Conservation (phyloP, 2,113 vertebrate species). For the Spea bombifrons region DNA sequence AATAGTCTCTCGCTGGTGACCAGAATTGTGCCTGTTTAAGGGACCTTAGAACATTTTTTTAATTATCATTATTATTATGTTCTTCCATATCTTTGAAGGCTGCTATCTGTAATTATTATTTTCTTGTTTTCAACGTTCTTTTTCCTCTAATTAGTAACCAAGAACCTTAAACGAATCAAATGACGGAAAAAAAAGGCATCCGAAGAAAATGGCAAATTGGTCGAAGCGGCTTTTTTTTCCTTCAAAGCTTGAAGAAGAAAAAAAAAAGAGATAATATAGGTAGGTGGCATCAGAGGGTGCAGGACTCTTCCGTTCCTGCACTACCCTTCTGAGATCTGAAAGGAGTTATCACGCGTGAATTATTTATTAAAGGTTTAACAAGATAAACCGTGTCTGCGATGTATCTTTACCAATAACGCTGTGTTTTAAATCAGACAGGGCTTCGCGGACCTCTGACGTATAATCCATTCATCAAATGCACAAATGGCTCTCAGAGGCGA, state of each 20-base stretch:
- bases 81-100: too few species aligned
- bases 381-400: constrained; percentile 20
- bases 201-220: too few species aligned
- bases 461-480: constrained; percentile 47
- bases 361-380: constrained; percentile 33
- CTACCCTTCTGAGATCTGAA: constrained; percentile 11
- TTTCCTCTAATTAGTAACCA: too few species aligned
- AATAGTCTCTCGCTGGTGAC: neutral
- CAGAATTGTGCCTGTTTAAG: neutral
- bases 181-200: too few species aligned
- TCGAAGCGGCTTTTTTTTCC: too few species aligned
- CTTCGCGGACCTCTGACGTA: constrained; percentile 26
- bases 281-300: neutral
- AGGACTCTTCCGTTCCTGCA: neutral
- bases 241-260: too few species aligned
- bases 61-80: neutral
- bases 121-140: too few species aligned
- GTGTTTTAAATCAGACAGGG: constrained; percentile 15
- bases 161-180: too few species aligned
- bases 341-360: constrained; percentile 25
- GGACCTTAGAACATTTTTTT: neutral
- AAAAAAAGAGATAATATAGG: neutral
- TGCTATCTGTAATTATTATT: too few species aligned
- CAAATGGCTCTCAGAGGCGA: constrained; percentile 38
- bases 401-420: constrained; percentile 5